Conservation (phyloP, 2,888 invertebrate genomes). For the Heliconius hortense region DNA sequence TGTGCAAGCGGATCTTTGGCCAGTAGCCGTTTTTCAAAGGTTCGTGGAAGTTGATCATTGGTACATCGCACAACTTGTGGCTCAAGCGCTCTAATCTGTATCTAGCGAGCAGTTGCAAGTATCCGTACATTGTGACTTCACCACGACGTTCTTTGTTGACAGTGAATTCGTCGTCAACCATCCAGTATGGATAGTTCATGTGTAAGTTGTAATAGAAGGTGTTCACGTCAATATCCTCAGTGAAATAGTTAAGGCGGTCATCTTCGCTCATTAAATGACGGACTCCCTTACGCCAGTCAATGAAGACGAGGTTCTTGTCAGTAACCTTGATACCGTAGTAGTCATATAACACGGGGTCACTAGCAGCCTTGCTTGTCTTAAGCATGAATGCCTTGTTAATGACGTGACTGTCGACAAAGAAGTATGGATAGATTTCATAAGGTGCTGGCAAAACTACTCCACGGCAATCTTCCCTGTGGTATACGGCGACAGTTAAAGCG, state of each 20-base stretch:
- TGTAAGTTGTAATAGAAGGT: constrained; percentile 86
- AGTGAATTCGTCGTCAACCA: constrained; percentile 79
- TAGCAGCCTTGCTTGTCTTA: constrained; percentile 83
- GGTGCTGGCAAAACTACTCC: constrained; percentile 86
- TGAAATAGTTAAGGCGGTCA: constrained; percentile 86
- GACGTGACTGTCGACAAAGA: constrained; percentile 87
- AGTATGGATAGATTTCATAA: constrained; percentile 89
- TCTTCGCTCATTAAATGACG: constrained; percentile 82
- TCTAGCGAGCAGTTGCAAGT: constrained; percentile 85
- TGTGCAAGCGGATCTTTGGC: constrained; percentile 81
- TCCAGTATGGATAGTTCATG: constrained; percentile 87
- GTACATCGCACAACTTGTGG: constrained; percentile 76
- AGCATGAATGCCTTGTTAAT: constrained; percentile 85
- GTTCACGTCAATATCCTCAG: constrained; percentile 89
- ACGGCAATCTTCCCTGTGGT: constrained; percentile 85
- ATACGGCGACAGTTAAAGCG: constrained; percentile 85
- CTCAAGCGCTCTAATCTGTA: constrained; percentile 75
- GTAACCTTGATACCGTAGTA: constrained; percentile 76
- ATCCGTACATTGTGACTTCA: constrained; percentile 82
- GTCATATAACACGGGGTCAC: constrained; percentile 77
- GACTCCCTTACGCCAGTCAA: constrained; percentile 85
- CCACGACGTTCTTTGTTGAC: constrained; percentile 78
- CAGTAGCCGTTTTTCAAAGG: constrained; percentile 79
- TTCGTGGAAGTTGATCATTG: constrained; percentile 71
- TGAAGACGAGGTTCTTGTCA: constrained; percentile 82